A percentile compares a stretch with the other conserved stretches of the same genome.
Evolutionary conservation across 2,797 vertebrate species (phyloP).

Genomic region (Margarornis squamiger): DNA sequence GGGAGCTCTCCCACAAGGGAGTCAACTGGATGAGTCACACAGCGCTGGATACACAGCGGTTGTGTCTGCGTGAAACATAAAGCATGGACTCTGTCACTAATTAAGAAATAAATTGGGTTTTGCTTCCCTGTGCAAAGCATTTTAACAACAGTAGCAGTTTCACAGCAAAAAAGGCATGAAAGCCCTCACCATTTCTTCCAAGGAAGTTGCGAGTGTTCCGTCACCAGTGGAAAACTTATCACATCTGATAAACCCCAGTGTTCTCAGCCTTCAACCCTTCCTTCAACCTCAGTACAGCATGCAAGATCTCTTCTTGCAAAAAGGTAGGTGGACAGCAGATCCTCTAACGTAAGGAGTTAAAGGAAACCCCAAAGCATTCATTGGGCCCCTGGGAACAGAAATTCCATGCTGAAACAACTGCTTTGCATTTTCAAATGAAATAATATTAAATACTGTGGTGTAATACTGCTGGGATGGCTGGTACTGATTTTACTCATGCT

Average conservation of each 20-base stretch:
- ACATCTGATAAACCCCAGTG: neutral
- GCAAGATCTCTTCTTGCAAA: neutral
- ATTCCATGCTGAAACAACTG: neutral
- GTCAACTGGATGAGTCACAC: neutral
- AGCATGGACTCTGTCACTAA: neutral
- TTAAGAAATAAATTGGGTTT: neutral
- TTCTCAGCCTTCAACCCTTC: neutral
- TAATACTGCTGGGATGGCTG: neutral
- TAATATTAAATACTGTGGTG: neutral
- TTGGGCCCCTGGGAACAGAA: neutral
- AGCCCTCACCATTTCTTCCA: neutral
- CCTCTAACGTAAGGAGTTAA: neutral
- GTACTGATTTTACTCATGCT: neutral
- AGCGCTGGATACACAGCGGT: neutral
- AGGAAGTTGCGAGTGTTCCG: neutral
- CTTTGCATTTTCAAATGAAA: conserved; percentile 36
- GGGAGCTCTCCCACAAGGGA: neutral
- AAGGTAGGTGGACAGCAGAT: neutral
- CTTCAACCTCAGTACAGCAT: neutral
- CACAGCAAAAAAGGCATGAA: neutral
- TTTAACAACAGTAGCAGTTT: neutral
- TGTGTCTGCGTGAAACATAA: neutral
- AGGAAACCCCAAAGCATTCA: neutral
- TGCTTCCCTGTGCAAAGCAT: neutral
- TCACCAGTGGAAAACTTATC: neutral